Evolutionary conservation across 1,140 invertebrate genomes (phyloP).

Genomic region (Oryctes rhinoceros): DNA sequence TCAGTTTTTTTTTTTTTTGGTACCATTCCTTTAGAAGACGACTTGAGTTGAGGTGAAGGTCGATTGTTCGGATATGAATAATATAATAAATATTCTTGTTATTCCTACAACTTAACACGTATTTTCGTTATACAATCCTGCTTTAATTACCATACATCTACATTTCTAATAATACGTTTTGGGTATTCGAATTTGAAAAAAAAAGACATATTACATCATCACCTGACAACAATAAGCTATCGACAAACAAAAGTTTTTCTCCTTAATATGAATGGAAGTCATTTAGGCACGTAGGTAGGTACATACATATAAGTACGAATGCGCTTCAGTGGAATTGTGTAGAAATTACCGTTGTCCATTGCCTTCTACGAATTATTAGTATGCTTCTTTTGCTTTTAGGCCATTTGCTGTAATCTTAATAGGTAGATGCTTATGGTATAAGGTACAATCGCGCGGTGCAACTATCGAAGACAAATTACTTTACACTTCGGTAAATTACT

Average conservation of each 20-base stretch:
- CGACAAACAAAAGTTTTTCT: not conserved
- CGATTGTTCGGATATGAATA: not conserved
- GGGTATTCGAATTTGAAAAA: not conserved
- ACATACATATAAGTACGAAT: not conserved
- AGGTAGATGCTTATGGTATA: not conserved
- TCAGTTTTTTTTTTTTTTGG: not conserved
- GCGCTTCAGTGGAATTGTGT: not conserved
- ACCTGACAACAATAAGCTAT: not conserved
- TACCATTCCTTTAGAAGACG: not conserved
- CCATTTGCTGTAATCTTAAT: not conserved
- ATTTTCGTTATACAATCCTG: constrained; percentile 3
- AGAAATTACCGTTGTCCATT: constrained; percentile 4
- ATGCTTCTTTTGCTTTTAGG: too few species aligned
- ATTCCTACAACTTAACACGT: not conserved
- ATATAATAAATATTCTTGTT: constrained; percentile 8
- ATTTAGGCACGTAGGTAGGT: too few species aligned
- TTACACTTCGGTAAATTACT: too few species aligned
- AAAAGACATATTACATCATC: not conserved
- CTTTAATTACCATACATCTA: constrained; percentile 13
- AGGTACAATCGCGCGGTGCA: too few species aligned
- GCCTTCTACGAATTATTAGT: not conserved
- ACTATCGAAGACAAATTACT: too few species aligned
- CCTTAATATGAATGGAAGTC: not conserved
- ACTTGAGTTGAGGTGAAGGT: not conserved
- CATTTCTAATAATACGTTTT: constrained; percentile 10